Conservation (phyloP, 23 tunicate species). For the Botrylloides violaceus region DNA sequence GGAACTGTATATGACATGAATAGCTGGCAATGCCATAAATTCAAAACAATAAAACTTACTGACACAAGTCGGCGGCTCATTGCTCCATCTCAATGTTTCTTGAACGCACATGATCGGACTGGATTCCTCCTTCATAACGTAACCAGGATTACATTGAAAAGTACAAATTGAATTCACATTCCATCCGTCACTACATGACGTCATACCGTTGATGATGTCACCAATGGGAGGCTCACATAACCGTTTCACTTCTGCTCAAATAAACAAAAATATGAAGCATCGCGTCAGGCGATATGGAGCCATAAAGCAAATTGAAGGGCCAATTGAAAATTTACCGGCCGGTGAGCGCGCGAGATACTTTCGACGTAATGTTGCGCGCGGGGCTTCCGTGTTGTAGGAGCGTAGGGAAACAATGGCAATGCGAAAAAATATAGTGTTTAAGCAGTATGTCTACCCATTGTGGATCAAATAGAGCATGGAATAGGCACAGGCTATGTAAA, state of each 20-base stretch:
- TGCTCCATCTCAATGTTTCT: slow-evolving; percentile 31
- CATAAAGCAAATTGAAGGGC: too few relatives aligned
- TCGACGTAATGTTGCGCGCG: too few relatives aligned
- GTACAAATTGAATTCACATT: slow-evolving; percentile 34
- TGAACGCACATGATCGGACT: slow-evolving; percentile 20
- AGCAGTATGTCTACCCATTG: too few relatives aligned
- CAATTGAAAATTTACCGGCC: background rate
- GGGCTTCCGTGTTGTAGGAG: too few relatives aligned
- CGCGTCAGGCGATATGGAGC: background rate
- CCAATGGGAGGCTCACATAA: slow-evolving; percentile 40
- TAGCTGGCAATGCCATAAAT: too few relatives aligned
- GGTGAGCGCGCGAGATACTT: too few relatives aligned
- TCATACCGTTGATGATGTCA: slow-evolving; percentile 24
- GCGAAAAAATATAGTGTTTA: background rate
- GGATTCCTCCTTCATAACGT: slow-evolving; percentile 16
- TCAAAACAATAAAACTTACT: slow-evolving; percentile 22
- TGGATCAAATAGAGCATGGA: too few relatives aligned
- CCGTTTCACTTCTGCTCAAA: background rate
- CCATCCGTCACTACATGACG: slow-evolving; percentile 50
- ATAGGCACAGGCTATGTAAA: too few relatives aligned
- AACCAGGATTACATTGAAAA: slow-evolving; percentile 40
- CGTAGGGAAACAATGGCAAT: background rate
- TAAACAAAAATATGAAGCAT: background rate
- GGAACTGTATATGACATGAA: too few relatives aligned
- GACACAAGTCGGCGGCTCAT: slow-evolving; percentile 35